Base-by-base conservation (phyloP, 2,113 vertebrate species). In the Ammodytes dubius region DNA sequence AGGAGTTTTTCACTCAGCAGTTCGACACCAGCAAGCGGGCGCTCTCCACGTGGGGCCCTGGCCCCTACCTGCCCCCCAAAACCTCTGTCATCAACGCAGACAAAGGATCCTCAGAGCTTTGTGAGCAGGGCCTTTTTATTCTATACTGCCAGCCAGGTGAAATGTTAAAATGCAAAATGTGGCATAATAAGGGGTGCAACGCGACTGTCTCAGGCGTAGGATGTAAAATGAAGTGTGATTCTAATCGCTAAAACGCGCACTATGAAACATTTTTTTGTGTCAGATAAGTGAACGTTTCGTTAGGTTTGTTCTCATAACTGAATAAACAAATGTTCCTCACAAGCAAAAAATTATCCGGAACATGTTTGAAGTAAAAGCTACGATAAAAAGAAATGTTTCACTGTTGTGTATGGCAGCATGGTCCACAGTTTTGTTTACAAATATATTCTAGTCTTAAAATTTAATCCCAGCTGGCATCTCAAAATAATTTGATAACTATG, bases 1-100 rank as follows among this genome's bases (percentile, higher is more conserved):
- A 99, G 92, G 98, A 99, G 94, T 99, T 99, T 92, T 99, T 99
- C 87, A 99, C 98, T 53, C 98, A 99, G 87, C 98, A 99, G 87
- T 99, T 99, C 85, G 98, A 99, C 88, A 99, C 98, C 74, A 99
- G 98, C 96, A 99, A 99, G 89, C 92, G 98, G 67, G 98, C 97
- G 50, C 91, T 99, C 56, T 99, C 98, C 74, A 99, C 98, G 0
- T 99, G 98, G 98, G 98, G 98, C 15, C 98, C 98, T 1, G 98
- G 97, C 59, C 96, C 97, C 77, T 99, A 99, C 65, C 92, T 97
- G 49, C 98, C 97, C 81, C 97, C 97, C 1, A 99, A 98, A 93
- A 96, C 96, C 10, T 91, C 96, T 3, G 90, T 97, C 53, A 95
- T 95, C 91, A 97, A 94, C 77, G 15, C 95, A 0, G 97, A 99